Base-by-base conservation (phyloP, 2,888 invertebrate genomes). In the Ceramica pisi region DNA sequence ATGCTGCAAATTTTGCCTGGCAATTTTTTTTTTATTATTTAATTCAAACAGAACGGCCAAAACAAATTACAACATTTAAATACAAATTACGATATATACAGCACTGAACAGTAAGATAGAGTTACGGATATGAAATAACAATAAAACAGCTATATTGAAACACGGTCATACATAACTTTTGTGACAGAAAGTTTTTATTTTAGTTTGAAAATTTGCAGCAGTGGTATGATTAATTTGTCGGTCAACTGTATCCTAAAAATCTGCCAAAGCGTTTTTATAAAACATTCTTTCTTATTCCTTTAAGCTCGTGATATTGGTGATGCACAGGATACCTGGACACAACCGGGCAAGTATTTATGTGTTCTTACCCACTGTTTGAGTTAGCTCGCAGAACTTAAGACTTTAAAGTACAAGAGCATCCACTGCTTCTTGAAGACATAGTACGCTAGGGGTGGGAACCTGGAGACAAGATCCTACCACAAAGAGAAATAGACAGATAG, bases 281-380 rank as follows among this genome's bases (percentile, higher is more conserved):
- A 23, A 51, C 26, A 7, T 26, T n/a, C 26, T 23, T 44, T 19
- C 12, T 23, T 53, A 26, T 19, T 31, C 2, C 9, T 19, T 31
- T 9, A 61, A 61, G 61, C 8, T 61, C n/a, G 5, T 16, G 16
- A 0, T 9, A 14, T 4, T 23, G 26, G 46, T 9, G 4, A 12
- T 0, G 19, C 21, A 38, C 21, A 19, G 8, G 21, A 3, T 14
- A 19, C 5, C 1, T 48, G 59, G 35, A 35, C 19, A 50, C 7
- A 44, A 21, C 19, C 44, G 19, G 53, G 65, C 35, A 68, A 64
- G 65, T 65, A 65, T 16, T 2, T 2, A 9, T 35, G 1, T 26
- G 23, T 16, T 23, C 7, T 16, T 53, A 26, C 51, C 16, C 8
- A 51, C 23, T n/a, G 14, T 0, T n/a, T 12, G n/a, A 14, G 2